Evolutionary conservation across 2,113 vertebrate genomes (phyloP).

Genomic region (Megaleporinus macrocephalus): DNA sequence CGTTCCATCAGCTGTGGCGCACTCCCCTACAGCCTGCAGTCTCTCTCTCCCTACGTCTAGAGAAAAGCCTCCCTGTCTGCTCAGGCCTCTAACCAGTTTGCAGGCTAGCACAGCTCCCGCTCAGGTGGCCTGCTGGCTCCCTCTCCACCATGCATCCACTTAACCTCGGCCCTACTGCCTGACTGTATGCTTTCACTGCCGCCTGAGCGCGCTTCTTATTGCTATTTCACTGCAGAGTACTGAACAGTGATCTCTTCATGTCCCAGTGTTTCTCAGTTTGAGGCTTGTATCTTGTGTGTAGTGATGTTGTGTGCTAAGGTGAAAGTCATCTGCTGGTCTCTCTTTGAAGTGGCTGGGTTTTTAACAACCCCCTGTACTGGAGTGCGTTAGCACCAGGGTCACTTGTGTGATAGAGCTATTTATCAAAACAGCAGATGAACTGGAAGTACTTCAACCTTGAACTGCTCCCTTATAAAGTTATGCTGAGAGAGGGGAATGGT

Average conservation of each 20-base stretch:
- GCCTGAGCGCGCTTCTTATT: neutral
- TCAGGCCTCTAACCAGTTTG: neutral
- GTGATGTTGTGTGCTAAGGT: neutral
- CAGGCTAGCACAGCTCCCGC: neutral
- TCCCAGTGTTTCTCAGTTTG: neutral
- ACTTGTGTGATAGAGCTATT: constrained; percentile 12
- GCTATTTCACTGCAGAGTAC: neutral
- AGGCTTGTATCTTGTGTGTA: neutral
- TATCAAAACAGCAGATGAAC: neutral
- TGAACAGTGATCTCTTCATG: neutral
- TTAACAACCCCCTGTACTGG: neutral
- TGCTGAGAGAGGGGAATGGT: neutral
- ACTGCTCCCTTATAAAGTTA: constrained; percentile 7
- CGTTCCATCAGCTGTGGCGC: neutral
- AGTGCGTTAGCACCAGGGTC: neutral
- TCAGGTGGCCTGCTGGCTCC: neutral
- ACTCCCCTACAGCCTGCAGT: neutral
- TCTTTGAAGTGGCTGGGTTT: neutral
- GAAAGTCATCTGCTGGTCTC: neutral
- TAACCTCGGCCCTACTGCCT: neutral
- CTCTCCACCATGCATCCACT: neutral
- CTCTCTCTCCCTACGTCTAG: neutral
- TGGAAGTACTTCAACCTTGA: constrained; percentile 26
- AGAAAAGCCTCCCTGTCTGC: neutral
- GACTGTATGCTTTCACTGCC: neutral